Conservation (phyloP, 2,797 vertebrate genomes). For the Onychomys arenicola region DNA sequence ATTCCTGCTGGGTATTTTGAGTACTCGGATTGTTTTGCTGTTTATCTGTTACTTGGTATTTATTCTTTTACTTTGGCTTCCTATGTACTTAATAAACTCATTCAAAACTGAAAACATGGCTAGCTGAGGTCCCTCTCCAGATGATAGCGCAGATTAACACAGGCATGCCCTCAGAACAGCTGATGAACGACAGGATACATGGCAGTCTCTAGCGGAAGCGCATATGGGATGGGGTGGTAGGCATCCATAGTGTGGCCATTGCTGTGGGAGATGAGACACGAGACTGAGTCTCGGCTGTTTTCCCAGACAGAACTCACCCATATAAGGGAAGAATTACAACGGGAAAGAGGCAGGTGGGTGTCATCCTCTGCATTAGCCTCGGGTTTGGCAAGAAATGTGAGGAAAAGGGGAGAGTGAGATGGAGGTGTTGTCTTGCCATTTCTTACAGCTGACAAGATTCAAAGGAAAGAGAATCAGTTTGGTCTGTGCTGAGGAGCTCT, state of each 20-base stretch:
- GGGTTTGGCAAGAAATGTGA: neutral
- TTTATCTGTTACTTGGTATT: neutral
- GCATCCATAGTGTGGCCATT: neutral
- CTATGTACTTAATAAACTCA: neutral
- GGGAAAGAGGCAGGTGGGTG: neutral
- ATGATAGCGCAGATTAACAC: no score
- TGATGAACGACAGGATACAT: neutral
- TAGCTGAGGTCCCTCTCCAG: neutral
- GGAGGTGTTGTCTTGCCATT: neutral
- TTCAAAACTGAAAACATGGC: neutral
- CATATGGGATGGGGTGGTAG: neutral
- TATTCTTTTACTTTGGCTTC: neutral
- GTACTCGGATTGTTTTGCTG: neutral
- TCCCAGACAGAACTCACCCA: neutral
- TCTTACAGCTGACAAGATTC: neutral
- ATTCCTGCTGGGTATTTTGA: neutral
- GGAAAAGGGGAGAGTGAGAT: neutral
- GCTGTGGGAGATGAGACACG: neutral
- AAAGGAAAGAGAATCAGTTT: neutral
- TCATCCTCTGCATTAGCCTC: neutral
- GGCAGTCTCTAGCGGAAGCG: neutral
- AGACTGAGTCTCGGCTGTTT: neutral
- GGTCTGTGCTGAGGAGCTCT: neutral
- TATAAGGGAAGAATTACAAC: neutral
- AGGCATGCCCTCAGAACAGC: neutral